Percentiles rank a stretch among this genome's conserved stretches.
These are phyloP conservation scores for Chrysomela aeneicollis DNA, from an alignment of 2,888 invertebrate genomes.

Conservation along the genomic window DNA sequence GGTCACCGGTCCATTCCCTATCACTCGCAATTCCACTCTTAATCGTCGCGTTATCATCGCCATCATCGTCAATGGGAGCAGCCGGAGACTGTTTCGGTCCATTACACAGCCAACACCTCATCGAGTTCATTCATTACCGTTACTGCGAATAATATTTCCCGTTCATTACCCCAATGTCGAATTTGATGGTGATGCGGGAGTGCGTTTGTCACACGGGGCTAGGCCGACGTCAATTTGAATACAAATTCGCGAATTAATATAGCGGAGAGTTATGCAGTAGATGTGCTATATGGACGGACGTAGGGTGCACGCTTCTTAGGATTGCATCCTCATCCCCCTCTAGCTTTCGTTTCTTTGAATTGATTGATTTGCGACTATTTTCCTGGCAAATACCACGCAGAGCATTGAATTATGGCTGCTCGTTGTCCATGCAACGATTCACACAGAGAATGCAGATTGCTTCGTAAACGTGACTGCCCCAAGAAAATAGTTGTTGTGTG, in stretches of 20 bases:
- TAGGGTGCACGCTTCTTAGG: no score
- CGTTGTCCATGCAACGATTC: no score
- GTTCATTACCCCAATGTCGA: conserved; percentile 34
- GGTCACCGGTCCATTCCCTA: not conserved
- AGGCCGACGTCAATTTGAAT: no score
- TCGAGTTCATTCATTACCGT: conserved; percentile 28
- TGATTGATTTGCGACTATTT: no score
- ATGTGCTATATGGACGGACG: conserved; percentile 40
- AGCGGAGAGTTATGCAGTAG: conserved; percentile 22
- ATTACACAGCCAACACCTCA: conserved; percentile 29
- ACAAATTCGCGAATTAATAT: conserved; percentile 38
- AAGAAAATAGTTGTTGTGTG: no score
- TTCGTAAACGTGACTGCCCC: no score
- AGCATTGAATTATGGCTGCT: no score
- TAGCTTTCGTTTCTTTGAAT: no score
- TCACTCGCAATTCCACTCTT: not conserved
- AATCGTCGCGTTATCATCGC: conserved; percentile 5
- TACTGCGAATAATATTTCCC: conserved; percentile 34
- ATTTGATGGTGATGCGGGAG: conserved; percentile 26
- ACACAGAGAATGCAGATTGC: no score
- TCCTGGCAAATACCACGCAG: no score
- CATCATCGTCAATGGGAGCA: not conserved
- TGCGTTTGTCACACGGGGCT: not conserved
- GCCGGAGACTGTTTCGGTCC: conserved; percentile 17
- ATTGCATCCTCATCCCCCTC: no score